Conservation (phyloP, 1,140 invertebrate species). For the Drosophila neocordata region DNA sequence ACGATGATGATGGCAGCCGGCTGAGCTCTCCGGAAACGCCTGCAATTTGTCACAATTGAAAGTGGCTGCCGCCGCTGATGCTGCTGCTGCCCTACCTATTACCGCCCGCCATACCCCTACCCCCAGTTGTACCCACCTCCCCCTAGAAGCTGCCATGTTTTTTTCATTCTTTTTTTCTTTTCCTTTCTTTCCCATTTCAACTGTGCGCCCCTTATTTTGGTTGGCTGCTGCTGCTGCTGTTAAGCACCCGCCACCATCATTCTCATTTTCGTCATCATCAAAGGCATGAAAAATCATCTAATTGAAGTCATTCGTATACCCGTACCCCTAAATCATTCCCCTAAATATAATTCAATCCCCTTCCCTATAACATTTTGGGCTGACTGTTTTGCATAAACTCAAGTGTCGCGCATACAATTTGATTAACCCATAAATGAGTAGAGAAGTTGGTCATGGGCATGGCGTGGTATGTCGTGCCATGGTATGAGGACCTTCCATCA, state of each 20-base stretch:
- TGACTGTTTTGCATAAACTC: conserved; percentile 63
- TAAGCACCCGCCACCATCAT: conserved; percentile 50
- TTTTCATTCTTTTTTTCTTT: conserved; percentile 22
- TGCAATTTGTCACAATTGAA: conserved; percentile 80
- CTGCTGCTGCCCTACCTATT: conserved; percentile 35
- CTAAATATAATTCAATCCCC: background rate
- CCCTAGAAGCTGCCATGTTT: conserved; percentile 64
- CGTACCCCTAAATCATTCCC: conserved; percentile 9
- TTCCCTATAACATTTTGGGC: conserved; percentile 3
- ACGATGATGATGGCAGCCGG: conserved; percentile 66
- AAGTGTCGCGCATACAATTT: conserved; percentile 64
- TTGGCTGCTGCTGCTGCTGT: conserved; percentile 51
- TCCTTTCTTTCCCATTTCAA: conserved; percentile 37
- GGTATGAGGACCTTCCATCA: conserved; percentile 63
- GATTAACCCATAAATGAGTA: conserved; percentile 68
- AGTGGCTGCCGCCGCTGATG: conserved; percentile 60
- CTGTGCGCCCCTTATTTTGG: conserved; percentile 70
- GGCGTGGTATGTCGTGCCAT: background rate
- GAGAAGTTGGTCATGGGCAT: conserved; percentile 19
- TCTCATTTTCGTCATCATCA: conserved; percentile 3
- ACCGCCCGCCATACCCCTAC: conserved; percentile 10
- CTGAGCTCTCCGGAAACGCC: conserved; percentile 67
- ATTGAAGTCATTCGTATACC: conserved; percentile 62
- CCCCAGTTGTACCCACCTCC: background rate
- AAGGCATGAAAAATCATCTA: conserved; percentile 59